Conservation (phyloP, 2,888 invertebrate species). For the Isoperla grammatica region DNA sequence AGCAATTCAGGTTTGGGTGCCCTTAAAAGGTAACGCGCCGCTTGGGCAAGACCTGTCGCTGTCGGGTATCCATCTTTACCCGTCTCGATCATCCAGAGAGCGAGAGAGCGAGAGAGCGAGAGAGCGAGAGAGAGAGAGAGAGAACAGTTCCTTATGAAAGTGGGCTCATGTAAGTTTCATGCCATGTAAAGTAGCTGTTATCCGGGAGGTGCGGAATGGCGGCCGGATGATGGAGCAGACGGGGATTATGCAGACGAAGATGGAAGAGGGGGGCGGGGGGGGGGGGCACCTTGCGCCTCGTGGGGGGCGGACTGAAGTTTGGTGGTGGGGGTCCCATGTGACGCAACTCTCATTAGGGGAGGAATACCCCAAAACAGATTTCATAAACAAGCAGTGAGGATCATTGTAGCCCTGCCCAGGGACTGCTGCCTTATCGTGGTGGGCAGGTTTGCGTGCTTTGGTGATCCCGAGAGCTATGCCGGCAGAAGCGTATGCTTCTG, state of each 20-base stretch:
- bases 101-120: slow-evolving; percentile 41
- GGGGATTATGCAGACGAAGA: slow-evolving; percentile 2
- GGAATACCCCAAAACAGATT: no score
- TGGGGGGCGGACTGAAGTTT: slow-evolving; percentile 5
- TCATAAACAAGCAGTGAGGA: no score
- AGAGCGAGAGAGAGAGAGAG: slow-evolving; percentile 5
- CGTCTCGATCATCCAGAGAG: slow-evolving; percentile 21
- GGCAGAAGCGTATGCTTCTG: no score
- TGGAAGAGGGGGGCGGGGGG: neutral
- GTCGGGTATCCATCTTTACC: slow-evolving; percentile 34
- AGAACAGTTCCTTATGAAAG: slow-evolving; percentile 2
- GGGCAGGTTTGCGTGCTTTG: no score
- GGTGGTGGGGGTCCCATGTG: neutral
- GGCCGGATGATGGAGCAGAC: slow-evolving; percentile 9
- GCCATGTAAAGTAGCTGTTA: slow-evolving; percentile 51
- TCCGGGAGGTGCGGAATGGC: slow-evolving; percentile 39
- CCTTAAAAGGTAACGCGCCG: no score
- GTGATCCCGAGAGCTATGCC: no score
- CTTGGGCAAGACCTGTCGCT: no score
- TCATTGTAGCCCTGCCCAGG: no score
- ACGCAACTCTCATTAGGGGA: no score
- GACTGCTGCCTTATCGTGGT: no score
- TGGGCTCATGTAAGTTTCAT: slow-evolving; percentile 53
- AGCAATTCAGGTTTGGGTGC: no score
- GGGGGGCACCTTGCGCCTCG: slow-evolving; percentile 18